Evolutionary conservation across 2,888 invertebrate species (phyloP).

Genomic region (Eilema sororculum): DNA sequence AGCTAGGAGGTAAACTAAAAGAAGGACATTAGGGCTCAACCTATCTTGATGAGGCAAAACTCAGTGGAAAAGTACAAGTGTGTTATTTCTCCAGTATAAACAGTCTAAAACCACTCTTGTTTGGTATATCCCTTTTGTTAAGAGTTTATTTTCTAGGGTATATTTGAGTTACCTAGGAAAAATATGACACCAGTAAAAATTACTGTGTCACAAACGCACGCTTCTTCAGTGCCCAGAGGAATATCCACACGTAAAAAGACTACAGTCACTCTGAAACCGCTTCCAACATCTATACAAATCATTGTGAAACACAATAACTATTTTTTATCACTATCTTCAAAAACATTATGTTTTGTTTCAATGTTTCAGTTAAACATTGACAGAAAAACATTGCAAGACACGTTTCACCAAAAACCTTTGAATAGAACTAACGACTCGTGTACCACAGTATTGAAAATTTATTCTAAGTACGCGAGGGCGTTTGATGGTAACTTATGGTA

Average conservation of each 20-base stretch:
- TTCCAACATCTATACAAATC: neutral
- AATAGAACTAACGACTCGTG: slow-evolving; percentile 81
- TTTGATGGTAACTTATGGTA: slow-evolving; percentile 82
- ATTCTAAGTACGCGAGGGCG: slow-evolving; percentile 80
- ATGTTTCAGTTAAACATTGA: slow-evolving; percentile 21
- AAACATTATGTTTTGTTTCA: neutral
- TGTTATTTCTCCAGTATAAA: no score
- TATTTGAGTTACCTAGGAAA: no score
- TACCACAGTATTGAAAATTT: slow-evolving; percentile 83
- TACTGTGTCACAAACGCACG: no score
- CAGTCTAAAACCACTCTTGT: no score
- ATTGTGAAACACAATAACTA: neutral
- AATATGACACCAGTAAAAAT: no score
- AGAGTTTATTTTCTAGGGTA: no score
- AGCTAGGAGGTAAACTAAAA: no score
- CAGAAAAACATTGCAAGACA: slow-evolving; percentile 35
- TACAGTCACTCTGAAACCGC: neutral
- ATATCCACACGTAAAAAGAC: neutral
- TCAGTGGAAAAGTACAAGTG: no score
- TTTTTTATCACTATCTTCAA: neutral
- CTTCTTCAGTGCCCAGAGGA: neutral
- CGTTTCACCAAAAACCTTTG: slow-evolving; percentile 64
- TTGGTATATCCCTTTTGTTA: no score
- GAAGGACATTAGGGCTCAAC: no score
- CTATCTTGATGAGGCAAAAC: no score